Base-by-base conservation (phyloP, 2,113 vertebrate genomes). In the Panthera leo region DNA sequence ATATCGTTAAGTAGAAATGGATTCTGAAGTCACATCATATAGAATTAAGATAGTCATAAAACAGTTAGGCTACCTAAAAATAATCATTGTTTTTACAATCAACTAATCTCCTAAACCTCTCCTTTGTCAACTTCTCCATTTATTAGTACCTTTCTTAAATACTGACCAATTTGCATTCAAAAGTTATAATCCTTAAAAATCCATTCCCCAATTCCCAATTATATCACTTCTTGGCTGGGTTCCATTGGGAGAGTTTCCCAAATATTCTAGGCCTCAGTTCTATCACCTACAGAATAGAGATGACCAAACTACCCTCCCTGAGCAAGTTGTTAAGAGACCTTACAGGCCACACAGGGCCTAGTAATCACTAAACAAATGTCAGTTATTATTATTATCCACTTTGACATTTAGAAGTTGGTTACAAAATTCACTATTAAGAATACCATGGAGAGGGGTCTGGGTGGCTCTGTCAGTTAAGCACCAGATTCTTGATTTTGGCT, bases 151-250 rank as follows among this genome's bases (percentile, higher is more conserved):
- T 82, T 89, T 75, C 42, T 79, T 31, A 79, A 93, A 85, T 48
- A 27, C 39, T 3, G 21, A 68, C 27, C 39, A 95, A 76, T 88
- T 75, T 70, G 27, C 19, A 76, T 39, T 70, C 88, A 90, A 45
- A 97, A 94, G 16, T 34, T 82, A 73, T 29, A 87, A 67, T n/a
- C 51, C 55, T 94, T 51, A 94, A 84, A 96, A 92, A 53, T 29
- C 21, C 8, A 67, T 4, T 88, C 80, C 58, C 80, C 19, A 76
- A 9, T 51, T 94, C 61, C 88, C 67, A 48, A 82, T 61, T 82
- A 85, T 2, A 55, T 27, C 29, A 75, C 75, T 51, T 96, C 42
- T 63, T 70, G 55, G 14, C 80, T 68, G 7, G 19, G 16, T 27
- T 45, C 16, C 68, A 18, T 5, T 58, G 42, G 55, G 2, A 65